Evolutionary conservation across 2,888 invertebrate species (phyloP), one percentile per base, ranked within the genome.

Genomic region (Scrobipalpa costella): DNA sequence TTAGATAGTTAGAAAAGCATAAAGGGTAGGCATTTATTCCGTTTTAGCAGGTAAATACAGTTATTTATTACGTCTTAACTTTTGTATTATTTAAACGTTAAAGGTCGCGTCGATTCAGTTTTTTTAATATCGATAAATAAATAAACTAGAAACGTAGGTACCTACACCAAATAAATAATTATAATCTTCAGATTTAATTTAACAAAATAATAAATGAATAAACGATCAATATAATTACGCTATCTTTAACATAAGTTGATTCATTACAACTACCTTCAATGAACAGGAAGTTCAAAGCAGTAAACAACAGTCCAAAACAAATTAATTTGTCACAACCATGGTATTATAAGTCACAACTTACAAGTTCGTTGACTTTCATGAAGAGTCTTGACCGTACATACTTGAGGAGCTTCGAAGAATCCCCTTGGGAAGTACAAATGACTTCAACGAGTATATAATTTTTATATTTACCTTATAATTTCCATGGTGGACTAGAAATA

Each of bases 391-490:
- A 59, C 63, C 55, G 63, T 70, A 66, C 67, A 36, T 49, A n/a
- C 38, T 40, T 40, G 44, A 8, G n/a, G 13, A 27, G 13, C 44
- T 59, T 9, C 38, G 19, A 34, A 55, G 55, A 55, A 55, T 34
- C 34, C 34, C n/a, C 34, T 15, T 49, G 49, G 19, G 19, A 49
- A 49, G 49, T 33, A 33, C 27, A 0, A 15, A 55, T 7, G n/a
- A 11, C 27, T 34, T 27, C 7, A 27, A 44, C 1, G 13, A 11
- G 57, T 19, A 59, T 55, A 38, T 55, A 33, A 33, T 59, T 44
- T n/a, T 44, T 19, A 61, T 70, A 67, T 67, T 78, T 85, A 90
- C 95, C 95, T 95, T 92, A 95, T 94, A 80, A 95, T n/a, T n/a
- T n/a, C n/a, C n/a, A n/a, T n/a, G n/a, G n/a, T n/a, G n/a, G n/a